These are phyloP conservation scores for Andinoacara biseriatus DNA, from an alignment of 2,113 vertebrate genomes.

Conservation along the genomic window DNA sequence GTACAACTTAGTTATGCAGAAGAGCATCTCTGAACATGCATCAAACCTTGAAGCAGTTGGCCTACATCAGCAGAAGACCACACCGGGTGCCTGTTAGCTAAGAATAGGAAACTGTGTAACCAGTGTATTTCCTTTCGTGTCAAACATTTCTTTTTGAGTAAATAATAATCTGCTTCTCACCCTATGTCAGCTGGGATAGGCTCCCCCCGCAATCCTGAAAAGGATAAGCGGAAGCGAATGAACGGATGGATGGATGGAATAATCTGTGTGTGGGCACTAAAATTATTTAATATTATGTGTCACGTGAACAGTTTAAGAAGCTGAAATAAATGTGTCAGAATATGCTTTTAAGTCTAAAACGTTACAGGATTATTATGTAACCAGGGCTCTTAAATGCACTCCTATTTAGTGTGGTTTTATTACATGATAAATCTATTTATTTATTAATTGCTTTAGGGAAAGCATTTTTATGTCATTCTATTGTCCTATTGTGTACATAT, in stretches of 20 bases:
- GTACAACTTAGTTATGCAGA: too few species aligned
- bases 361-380: background rate
- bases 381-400: background rate
- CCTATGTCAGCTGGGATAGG: too few species aligned
- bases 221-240: too few species aligned
- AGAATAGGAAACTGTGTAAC: too few species aligned
- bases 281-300: background rate
- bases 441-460: constrained; percentile 1
- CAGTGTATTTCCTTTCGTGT: too few species aligned
- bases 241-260: too few species aligned
- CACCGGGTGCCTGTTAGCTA: too few species aligned
- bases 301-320: background rate
- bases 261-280: background rate
- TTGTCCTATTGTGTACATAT: background rate
- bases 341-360: background rate
- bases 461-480: background rate
- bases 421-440: constrained; percentile 2
- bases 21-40: too few species aligned
- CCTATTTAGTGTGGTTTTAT: background rate
- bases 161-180: too few species aligned
- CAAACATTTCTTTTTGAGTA: background rate
- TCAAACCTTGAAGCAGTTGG: too few species aligned
- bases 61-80: too few species aligned
- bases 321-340: background rate
- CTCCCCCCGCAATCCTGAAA: too few species aligned